Base-by-base conservation (phyloP, 1,140 invertebrate genomes). In the Calliopsis andreniformis region DNA sequence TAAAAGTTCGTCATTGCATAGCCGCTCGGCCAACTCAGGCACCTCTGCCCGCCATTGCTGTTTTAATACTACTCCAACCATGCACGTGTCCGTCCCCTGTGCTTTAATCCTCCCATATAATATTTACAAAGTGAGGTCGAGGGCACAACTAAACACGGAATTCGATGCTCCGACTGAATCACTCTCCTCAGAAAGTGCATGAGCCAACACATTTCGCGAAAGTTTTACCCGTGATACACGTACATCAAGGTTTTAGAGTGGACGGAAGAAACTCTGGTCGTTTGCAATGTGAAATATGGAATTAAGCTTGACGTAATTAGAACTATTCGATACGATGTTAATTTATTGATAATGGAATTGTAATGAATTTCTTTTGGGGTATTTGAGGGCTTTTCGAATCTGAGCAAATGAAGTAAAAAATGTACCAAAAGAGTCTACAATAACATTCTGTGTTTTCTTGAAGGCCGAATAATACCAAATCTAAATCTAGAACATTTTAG, bases 1-100 rank as follows among this genome's bases (percentile, higher is more conserved):
- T 84, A 73, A 76, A 86, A 78, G 79, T 78, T 84, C 23, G 51
- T 78, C 75, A 71, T 66, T 78, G 75, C 68, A 79, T 39, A 39
- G 82, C 69, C 56, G 62, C 55, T 76, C 58, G 78, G 67, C 30
- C 12, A 1, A 18, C 32, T 16, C 45, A 28, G 43, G 39, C 39
- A 71, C 76, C 42, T 32, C 49, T 30, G 23, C 12, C 58, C 39
- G 35, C 45, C 63, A 35, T 28, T 51, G 51, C 30, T 51, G 69
- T 51, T 76, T 76, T 73, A 69, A 43, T 64, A 20, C 62, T 30
- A 66, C 68, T 12, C 8, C 51, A 18, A n/a, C 43, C 45, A 28
- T 53, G 39, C 45, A 42, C 35, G 39, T 20, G 16, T n/a, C n/a
- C 30, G 55, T 23, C 25, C 68, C 49, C 30, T 32, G 68, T 23